These are phyloP conservation scores for Herpetotheres cachinnans DNA, from an alignment of 2,113 vertebrate genomes.

Conservation along the genomic window DNA sequence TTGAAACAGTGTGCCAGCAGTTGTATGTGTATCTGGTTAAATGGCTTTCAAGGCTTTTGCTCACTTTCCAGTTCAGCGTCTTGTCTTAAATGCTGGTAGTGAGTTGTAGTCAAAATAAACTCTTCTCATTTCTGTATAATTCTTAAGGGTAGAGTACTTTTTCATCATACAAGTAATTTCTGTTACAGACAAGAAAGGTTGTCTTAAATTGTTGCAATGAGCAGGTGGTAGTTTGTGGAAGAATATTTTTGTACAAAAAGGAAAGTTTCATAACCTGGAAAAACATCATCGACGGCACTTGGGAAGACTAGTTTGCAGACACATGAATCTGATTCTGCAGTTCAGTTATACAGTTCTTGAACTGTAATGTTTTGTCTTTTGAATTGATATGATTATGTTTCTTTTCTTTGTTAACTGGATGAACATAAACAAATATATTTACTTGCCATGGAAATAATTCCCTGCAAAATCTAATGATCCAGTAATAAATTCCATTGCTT, in stretches of 20 bases:
- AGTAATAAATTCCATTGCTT: not conserved
- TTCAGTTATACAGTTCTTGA: not conserved
- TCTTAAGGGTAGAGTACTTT: not conserved
- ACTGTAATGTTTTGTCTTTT: not conserved
- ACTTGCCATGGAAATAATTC: not conserved
- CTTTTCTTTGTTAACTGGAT: not conserved
- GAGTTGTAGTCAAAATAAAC: not conserved
- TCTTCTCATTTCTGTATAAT: not conserved
- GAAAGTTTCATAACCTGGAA: not conserved
- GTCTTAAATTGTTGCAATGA: not conserved
- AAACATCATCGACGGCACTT: not conserved
- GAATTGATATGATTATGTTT: not conserved
- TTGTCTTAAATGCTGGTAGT: not conserved
- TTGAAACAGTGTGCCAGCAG: not conserved
- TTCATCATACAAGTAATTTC: not conserved
- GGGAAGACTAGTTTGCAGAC: not conserved
- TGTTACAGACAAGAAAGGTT: not conserved
- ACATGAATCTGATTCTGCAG: not conserved
- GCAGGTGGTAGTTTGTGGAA: not conserved
- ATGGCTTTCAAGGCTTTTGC: not conserved
- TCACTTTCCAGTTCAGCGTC: not conserved
- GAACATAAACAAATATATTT: not conserved
- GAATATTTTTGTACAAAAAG: not conserved
- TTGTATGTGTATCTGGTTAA: not conserved
- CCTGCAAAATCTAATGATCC: not conserved